Evolutionary conservation across 1,140 invertebrate species (phyloP).

Genomic region (Batillaria attramentaria): DNA sequence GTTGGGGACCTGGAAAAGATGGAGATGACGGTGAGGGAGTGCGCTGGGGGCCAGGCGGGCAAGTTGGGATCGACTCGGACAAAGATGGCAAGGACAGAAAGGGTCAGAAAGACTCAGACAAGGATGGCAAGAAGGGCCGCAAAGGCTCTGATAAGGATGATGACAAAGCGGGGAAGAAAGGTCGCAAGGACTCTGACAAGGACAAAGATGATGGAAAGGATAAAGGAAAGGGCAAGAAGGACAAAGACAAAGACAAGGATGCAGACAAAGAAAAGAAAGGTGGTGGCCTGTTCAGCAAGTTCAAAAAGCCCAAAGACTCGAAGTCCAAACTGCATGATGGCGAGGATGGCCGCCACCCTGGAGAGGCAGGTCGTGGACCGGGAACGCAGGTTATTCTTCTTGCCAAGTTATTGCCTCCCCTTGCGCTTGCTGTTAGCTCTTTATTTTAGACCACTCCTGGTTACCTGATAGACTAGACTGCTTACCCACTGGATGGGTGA

Average conservation of each 20-base stretch:
- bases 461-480: too few relatives aligned
- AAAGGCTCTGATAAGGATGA: not conserved
- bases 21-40: not conserved
- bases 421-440: not conserved
- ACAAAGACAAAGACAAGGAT: constrained; percentile 21
- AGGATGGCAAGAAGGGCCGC: constrained; percentile 2
- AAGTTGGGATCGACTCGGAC: constrained; percentile 6
- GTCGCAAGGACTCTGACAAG: constrained; percentile 12
- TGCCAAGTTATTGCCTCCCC: not conserved
- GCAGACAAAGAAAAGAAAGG: constrained; percentile 22
- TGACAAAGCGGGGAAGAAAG: constrained; percentile 8
- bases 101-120: not conserved
- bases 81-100: constrained; percentile 22
- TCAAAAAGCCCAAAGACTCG: constrained; percentile 28
- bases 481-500: too few relatives aligned
- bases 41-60: too few relatives aligned
- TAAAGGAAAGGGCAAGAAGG: constrained; percentile 24
- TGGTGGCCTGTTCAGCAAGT: constrained; percentile 29
- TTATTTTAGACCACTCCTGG: too few relatives aligned
- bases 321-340: constrained; percentile 2
- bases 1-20: not conserved
- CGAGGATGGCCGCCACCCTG: not conserved
- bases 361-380: not conserved
- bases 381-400: constrained; percentile 22
- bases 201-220: constrained; percentile 29